phyloP scores from a whole-genome alignment of 2,797 vertebrate species.

The Anomalospiza imberbis region DNA sequence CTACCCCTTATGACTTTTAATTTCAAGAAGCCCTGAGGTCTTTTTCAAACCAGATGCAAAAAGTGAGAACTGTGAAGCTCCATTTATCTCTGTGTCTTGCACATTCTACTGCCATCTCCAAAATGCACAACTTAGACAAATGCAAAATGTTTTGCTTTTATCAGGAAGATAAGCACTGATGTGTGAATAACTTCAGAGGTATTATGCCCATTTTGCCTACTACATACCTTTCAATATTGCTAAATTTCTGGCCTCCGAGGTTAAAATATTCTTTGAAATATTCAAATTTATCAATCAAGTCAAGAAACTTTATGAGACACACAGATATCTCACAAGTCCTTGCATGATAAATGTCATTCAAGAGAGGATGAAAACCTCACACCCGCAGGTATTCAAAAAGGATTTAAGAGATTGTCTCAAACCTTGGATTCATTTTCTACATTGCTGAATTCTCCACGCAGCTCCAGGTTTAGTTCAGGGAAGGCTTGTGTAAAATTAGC shows the following conservation, averaged over 20 bases:
- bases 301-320: neutral
- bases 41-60: neutral
- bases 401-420: slow-evolving; percentile 22
- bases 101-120: neutral
- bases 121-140: neutral
- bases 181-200: neutral
- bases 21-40: neutral
- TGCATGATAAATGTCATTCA: neutral
- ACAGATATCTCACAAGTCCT: neutral
- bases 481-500: neutral
- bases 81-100: neutral
- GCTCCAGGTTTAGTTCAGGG: neutral
- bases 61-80: neutral
- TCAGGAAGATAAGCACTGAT: neutral
- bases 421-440: slow-evolving; percentile 35
- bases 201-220: neutral
- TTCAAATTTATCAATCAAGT: neutral
- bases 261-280: neutral
- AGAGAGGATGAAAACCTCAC: neutral
- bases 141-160: neutral
- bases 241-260: neutral
- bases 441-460: neutral
- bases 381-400: neutral
- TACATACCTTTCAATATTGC: neutral
- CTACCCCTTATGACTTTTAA: neutral